Percentiles rank a stretch among this genome's conserved stretches.
Conservation (phyloP, 37 sponge, comb jelly and placozoan species). For the Chondrosia reniformis region DNA sequence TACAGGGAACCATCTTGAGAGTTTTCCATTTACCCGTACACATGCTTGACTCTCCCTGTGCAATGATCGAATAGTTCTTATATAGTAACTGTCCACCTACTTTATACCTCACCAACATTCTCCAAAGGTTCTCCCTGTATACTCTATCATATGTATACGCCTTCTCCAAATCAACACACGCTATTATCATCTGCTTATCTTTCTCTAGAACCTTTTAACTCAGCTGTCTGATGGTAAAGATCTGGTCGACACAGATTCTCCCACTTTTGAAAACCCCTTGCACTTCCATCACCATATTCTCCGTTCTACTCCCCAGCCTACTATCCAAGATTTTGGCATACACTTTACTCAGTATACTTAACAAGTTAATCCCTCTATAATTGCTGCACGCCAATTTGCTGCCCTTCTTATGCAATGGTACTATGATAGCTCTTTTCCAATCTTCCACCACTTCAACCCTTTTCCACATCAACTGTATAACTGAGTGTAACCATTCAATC, state of each 20-base stretch:
- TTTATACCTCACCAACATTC: constrained; percentile 14
- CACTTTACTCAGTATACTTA: constrained; percentile 3
- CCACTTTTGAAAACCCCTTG: constrained; percentile 12
- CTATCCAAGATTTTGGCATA: neutral
- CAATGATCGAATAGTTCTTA: neutral
- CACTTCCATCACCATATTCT: constrained; percentile 4
- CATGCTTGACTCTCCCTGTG: neutral
- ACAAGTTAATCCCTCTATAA: constrained; percentile 5
- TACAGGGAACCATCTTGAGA: neutral
- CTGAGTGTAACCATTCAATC: neutral
- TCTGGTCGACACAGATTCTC: neutral
- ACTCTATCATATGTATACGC: neutral
- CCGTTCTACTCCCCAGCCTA: constrained; percentile 8
- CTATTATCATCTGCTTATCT: constrained; percentile 1
- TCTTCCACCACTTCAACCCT: constrained; percentile 13
- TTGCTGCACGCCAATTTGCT: neutral
- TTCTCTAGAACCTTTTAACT: neutral
- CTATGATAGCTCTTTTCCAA: constrained; percentile 6
- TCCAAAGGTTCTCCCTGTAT: neutral
- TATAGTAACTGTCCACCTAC: constrained; percentile 5
- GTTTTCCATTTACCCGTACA: neutral
- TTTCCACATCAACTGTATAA: constrained; percentile 4
- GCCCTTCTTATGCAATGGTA: constrained; percentile 10
- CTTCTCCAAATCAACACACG: constrained; percentile 9
- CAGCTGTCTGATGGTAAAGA: neutral